Evolutionary conservation across 30 jellyfish, hydroid and myxozoan genomes (phyloP).

Genomic region (Clytia hemisphaerica): DNA sequence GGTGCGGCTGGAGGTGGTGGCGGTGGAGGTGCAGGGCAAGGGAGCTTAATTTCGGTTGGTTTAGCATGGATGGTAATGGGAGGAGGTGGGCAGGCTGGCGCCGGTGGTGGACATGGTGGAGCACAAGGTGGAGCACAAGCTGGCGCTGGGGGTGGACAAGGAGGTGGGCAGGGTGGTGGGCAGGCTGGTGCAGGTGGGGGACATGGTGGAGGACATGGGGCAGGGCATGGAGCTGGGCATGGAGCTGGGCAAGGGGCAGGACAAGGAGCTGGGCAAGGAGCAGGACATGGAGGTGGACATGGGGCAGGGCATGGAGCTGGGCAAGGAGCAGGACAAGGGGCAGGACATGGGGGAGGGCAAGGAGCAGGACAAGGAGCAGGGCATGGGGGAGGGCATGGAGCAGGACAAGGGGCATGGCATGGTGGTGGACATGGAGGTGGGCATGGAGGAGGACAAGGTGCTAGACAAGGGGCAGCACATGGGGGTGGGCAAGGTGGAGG

Average conservation of each 20-base stretch:
- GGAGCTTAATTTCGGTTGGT: too few species aligned
- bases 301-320: constrained; percentile 41
- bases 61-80: too few species aligned
- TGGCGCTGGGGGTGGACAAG: constrained; percentile 20
- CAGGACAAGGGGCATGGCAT: too few species aligned
- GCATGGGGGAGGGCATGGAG: constrained; percentile 42
- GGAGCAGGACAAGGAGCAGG: constrained; percentile 32
- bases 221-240: constrained; percentile 37
- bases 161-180: too few species aligned
- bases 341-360: constrained; percentile 10
- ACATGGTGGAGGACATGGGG: constrained; percentile 44
- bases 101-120: not conserved
- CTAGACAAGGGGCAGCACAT: constrained; percentile 38
- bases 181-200: too few species aligned
- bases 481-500: constrained; percentile 48
- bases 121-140: not conserved
- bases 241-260: constrained; percentile 53
- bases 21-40: too few species aligned
- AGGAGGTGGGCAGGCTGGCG: too few species aligned
- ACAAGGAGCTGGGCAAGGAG: constrained; percentile 37
- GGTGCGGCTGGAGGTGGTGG: constrained; percentile 21
- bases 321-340: constrained; percentile 35
- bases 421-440: constrained; percentile 46
- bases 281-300: constrained; percentile 26
- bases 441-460: constrained; percentile 28